Conservation (phyloP, 2,113 vertebrate genomes). For the Menidia beryllina region DNA sequence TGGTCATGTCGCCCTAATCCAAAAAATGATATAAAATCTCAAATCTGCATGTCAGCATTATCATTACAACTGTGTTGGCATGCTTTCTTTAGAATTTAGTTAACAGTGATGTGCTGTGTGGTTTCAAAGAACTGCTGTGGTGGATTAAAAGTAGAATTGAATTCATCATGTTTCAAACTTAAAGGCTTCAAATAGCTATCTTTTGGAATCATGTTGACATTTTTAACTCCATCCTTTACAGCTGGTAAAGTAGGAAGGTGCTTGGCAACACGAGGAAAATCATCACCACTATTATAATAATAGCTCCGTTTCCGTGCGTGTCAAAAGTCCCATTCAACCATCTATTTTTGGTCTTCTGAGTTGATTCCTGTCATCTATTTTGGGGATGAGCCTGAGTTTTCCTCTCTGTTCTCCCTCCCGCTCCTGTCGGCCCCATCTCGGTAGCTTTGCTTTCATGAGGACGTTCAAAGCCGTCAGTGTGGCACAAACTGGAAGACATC, state of each 20-base stretch:
- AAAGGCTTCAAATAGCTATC: neutral
- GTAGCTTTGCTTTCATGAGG: conserved; percentile 59
- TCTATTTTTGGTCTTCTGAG: conserved; percentile 51
- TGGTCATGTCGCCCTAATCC: too few species aligned
- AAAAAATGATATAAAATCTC: too few species aligned
- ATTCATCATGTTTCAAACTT: neutral
- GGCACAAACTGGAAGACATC: conserved; percentile 61
- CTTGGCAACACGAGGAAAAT: conserved; percentile 10
- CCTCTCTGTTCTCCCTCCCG: conserved; percentile 48
- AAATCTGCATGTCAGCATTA: neutral
- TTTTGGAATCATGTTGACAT: neutral
- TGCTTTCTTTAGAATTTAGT: neutral
- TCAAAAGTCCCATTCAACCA: conserved; percentile 45
- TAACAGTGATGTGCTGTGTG: too few species aligned
- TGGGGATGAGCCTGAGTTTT: conserved; percentile 49
- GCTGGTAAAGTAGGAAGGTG: neutral
- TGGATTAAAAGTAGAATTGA: neutral
- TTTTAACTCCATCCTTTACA: neutral
- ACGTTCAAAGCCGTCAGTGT: conserved; percentile 64
- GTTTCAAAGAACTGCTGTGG: neutral
- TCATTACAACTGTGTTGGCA: too few species aligned
- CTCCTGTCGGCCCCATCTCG: conserved; percentile 48
- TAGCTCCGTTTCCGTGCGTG: conserved; percentile 42
- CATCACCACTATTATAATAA: conserved; percentile 30
- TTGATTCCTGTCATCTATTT: conserved; percentile 63